phyloP scores from a whole-genome alignment of 92 coral and sea anemone species.

The Umimayanthus kanabou region DNA sequence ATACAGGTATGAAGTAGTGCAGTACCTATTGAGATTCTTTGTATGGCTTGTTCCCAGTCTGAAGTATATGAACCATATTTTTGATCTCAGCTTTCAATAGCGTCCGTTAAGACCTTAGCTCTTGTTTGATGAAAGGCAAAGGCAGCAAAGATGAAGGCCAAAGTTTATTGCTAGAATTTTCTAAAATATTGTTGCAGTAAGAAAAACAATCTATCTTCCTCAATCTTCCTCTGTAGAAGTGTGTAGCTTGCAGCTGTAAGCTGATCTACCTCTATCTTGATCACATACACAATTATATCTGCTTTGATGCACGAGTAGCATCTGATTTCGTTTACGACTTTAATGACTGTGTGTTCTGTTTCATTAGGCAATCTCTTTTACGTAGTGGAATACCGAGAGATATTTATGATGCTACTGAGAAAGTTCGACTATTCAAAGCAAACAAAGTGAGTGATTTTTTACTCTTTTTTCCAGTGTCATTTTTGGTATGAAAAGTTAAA shows the following conservation, averaged over 20 bases:
- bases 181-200: neutral
- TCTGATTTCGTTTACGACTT: too few relatives aligned
- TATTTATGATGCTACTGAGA: conserved; percentile 71
- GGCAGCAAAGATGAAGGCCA: neutral
- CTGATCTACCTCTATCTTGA: too few relatives aligned
- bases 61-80: too few relatives aligned
- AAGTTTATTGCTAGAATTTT: neutral
- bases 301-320: too few relatives aligned
- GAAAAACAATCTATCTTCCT: too few relatives aligned
- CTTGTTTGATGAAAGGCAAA: neutral
- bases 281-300: too few relatives aligned
- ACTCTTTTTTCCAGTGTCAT: neutral
- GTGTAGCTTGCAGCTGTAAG: too few relatives aligned
- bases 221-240: too few relatives aligned
- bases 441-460: conserved; percentile 72
- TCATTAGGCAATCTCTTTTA: conserved; percentile 86
- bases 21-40: too few relatives aligned
- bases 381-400: conserved; percentile 89
- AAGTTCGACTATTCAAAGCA: conserved; percentile 88
- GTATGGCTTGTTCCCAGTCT: too few relatives aligned
- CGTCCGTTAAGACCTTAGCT: neutral
- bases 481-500: neutral
- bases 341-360: neutral
- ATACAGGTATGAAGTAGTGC: too few relatives aligned
- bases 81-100: too few relatives aligned